Percentiles rank a stretch among this genome's conserved stretches.
Evolutionary conservation across 2,113 vertebrate species (phyloP).

Genomic region (Sylvietta virens): DNA sequence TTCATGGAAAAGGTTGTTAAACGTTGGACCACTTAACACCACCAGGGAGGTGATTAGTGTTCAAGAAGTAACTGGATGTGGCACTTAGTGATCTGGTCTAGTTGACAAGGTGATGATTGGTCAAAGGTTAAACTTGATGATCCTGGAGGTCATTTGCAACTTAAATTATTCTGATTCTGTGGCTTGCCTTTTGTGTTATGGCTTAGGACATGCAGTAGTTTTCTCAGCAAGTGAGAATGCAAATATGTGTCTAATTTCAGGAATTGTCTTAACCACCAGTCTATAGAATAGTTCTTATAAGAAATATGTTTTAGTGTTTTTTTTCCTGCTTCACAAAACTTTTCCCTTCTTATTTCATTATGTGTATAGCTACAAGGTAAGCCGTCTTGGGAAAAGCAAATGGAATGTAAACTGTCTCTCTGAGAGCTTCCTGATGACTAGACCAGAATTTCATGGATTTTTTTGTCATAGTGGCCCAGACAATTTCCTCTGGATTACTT

Average conservation of each 20-base stretch:
- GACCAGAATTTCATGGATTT: not conserved
- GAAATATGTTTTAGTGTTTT: not conserved
- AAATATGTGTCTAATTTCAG: not conserved
- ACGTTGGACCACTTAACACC: rapidly evolving
- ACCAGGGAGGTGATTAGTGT: not conserved
- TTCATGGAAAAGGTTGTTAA: not conserved
- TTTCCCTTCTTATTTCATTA: not conserved
- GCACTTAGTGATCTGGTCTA: not conserved
- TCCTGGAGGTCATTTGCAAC: not conserved
- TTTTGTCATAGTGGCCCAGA: not conserved
- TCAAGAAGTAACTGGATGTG: not conserved
- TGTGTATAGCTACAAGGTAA: not conserved
- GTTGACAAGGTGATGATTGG: not conserved
- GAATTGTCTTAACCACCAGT: not conserved
- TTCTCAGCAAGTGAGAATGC: not conserved
- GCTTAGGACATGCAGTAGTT: not conserved
- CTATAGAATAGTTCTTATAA: not conserved
- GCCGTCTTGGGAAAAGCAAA: not conserved
- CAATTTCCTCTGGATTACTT: not conserved
- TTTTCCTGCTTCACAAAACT: not conserved
- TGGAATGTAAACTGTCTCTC: not conserved
- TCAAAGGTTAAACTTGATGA: not conserved
- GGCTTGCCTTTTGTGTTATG: not conserved
- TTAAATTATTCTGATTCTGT: not conserved
- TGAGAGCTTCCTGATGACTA: not conserved